Conservation (phyloP, 2,888 invertebrate species). For the Crossocerus cetratus region DNA sequence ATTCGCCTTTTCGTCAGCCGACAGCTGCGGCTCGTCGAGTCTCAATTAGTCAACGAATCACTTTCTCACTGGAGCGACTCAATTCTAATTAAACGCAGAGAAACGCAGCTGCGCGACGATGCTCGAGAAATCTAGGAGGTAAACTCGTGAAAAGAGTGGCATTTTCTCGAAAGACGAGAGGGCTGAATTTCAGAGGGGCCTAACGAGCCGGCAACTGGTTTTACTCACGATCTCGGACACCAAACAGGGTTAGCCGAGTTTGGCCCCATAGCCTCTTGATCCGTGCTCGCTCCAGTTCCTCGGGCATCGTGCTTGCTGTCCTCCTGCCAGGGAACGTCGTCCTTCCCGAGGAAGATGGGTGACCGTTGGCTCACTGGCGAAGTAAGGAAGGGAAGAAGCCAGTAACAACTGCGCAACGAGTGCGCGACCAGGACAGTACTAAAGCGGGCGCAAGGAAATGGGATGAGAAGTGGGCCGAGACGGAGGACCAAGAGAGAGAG, state of each 20-base stretch:
- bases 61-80: too few relatives aligned
- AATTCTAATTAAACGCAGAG: too few relatives aligned
- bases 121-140: constrained; percentile 10
- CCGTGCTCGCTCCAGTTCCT: neutral
- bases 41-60: constrained; percentile 41
- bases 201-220: constrained; percentile 71
- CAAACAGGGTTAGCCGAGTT: constrained; percentile 62
- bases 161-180: constrained; percentile 62
- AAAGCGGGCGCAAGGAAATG: constrained; percentile 17
- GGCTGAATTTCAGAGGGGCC: constrained; percentile 34
- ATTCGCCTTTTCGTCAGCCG: neutral
- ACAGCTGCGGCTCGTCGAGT: constrained; percentile 5
- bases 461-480: constrained; percentile 22
- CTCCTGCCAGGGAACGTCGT: constrained; percentile 1
- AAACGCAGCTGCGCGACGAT: too few relatives aligned
- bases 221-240: constrained; percentile 69
- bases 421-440: constrained; percentile 17
- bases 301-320: neutral
- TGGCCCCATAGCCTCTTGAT: neutral
- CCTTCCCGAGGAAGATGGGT: neutral
- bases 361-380: constrained; percentile 5
- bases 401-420: constrained; percentile 12
- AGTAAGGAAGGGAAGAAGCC: constrained; percentile 41
- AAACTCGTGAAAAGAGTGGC: constrained; percentile 58
- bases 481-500: neutral